These are phyloP conservation scores for Stratiomys singularior DNA, from an alignment of 2,888 invertebrate genomes.

Conservation along the genomic window DNA sequence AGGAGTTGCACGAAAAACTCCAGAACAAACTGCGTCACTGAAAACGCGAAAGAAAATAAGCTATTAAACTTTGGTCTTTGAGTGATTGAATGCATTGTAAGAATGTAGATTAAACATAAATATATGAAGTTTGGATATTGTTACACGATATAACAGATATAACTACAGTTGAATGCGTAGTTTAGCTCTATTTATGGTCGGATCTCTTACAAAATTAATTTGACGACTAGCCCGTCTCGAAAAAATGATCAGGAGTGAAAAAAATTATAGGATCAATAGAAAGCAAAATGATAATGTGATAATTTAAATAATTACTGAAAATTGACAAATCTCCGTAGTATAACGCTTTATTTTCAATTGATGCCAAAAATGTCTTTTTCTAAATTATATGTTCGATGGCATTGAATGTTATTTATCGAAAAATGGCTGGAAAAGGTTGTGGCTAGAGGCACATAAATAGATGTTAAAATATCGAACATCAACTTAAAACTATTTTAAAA, in stretches of 20 bases:
- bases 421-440: too few relatives aligned
- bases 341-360: neutral
- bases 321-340: too few relatives aligned
- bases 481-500: slow-evolving; percentile 25
- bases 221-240: too few relatives aligned
- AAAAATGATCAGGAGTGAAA: too few relatives aligned
- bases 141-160: slow-evolving; percentile 7
- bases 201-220: too few relatives aligned
- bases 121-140: slow-evolving; percentile 18
- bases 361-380: neutral
- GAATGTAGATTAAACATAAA: neutral
- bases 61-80: slow-evolving; percentile 56
- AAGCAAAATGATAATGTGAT: neutral
- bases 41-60: slow-evolving; percentile 65
- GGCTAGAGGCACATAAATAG: neutral
- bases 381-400: too few relatives aligned
- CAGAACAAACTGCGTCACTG: slow-evolving; percentile 57
- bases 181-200: too few relatives aligned
- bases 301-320: neutral
- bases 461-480: neutral
- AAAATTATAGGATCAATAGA: neutral
- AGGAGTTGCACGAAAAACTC: slow-evolving; percentile 52
- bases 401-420: too few relatives aligned
- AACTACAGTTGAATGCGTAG: too few relatives aligned
- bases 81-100: neutral